Base-by-base conservation (phyloP, 2,113 vertebrate species). In the Rhizomys pruinosus region DNA sequence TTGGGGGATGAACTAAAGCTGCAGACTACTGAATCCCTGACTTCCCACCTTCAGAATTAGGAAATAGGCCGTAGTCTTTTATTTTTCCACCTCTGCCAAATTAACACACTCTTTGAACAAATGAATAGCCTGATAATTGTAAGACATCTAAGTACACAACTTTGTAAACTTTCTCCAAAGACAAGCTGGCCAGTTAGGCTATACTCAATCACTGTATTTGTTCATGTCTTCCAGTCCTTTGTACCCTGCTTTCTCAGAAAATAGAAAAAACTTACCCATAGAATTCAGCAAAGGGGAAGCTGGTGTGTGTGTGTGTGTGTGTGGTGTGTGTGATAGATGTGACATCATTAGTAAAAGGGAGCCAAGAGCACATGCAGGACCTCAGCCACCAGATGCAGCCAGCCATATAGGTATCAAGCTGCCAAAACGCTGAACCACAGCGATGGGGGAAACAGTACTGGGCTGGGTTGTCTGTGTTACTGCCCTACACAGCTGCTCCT, bases 101-200 rank as follows among this genome's bases (percentile, higher is more conserved):
- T 39, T 78, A 61, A 71, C 34, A 42, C 0, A 52, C 47, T 52
- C 47, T 81, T 76, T 29, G 92, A 96, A 71, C 72, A 52, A 39
- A 91, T 22, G 32, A 94, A 22, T 47, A 68, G 6, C 10, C 95
- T 78, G 57, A 37, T 0, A 0, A 76, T 34, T 93, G 0, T 91
- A 39, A 92, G 92, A 93, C 94, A 37, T 0, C 29, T 42, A 81
- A 76, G 44, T 20, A 0, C 27, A 69, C 55, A 66, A 69, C 7
- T 79, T 84, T 69, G 27, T n/a, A n/a, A n/a, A n/a, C n/a, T n/a
- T n/a, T n/a, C n/a, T n/a, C n/a, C n/a, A n/a, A n/a, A n/a, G n/a
- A n/a, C n/a, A n/a, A n/a, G n/a, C 52, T 85, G 5, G 3, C n/a
- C 57, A 25, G 91, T 34, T 92, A 95, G 89, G 0, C 27, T 15